Percentiles rank a stretch among this genome's conserved stretches.
Conservation (phyloP, 2,113 vertebrate genomes). For the Ondatra zibethicus region DNA sequence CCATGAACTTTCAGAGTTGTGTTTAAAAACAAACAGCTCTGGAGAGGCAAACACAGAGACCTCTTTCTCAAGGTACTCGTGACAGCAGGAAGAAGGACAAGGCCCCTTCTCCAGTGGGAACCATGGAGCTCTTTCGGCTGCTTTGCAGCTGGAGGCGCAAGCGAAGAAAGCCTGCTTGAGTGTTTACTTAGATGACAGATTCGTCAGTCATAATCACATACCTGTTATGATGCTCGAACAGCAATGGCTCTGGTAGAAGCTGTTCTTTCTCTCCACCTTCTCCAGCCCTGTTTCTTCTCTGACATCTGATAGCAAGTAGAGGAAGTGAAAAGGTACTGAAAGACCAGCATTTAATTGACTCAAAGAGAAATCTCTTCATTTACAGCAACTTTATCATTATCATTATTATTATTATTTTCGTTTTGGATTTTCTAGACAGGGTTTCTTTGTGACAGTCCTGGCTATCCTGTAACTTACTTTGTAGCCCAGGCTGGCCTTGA, state of each 20-base stretch:
- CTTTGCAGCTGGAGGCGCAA: not conserved
- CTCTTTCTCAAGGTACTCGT: conserved; percentile 31
- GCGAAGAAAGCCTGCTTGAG: not conserved
- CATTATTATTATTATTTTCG: not conserved
- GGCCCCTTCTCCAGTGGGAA: not conserved
- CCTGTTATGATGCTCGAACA: not conserved
- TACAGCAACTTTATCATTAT: not conserved
- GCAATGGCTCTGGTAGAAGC: not conserved
- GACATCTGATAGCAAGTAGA: not conserved
- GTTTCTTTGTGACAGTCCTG: not conserved
- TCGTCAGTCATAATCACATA: not conserved
- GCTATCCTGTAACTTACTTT: not conserved
- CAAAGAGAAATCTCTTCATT: conserved; percentile 4
- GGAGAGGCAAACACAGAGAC: not conserved
- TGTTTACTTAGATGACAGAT: not conserved
- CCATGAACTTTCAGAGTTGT: conserved; percentile 59
- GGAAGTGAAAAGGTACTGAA: not conserved
- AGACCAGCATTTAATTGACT: conserved; percentile 8
- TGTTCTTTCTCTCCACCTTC: not conserved
- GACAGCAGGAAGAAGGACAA: not conserved
- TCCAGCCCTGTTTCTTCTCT: not conserved
- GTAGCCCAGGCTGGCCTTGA: not conserved
- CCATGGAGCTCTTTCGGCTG: not conserved
- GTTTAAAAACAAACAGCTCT: conserved; percentile 66
- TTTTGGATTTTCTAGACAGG: not conserved